phyloP scores from a whole-genome alignment of 2,797 vertebrate species.

The Rhinella marina region DNA sequence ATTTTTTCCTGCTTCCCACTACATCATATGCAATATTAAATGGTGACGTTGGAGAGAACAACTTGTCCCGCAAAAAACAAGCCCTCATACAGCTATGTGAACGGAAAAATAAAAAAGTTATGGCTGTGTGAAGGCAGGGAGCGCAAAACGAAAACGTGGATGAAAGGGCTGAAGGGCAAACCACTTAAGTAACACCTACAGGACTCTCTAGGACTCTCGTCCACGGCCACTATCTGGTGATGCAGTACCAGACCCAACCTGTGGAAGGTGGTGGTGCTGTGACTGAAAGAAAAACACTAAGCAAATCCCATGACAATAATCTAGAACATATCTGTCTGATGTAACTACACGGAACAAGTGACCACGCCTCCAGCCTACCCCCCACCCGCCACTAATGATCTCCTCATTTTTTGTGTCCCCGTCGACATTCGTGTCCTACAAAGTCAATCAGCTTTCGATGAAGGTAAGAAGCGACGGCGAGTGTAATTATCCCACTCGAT shows the following conservation, averaged over 20 bases:
- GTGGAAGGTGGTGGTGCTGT: neutral
- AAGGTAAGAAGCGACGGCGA: neutral
- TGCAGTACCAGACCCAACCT: neutral
- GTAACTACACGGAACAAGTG: neutral
- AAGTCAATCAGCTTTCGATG: neutral
- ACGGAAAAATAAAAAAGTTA: too few species aligned
- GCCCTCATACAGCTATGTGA: too few species aligned
- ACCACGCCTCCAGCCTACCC: neutral
- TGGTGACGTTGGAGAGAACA: too few species aligned
- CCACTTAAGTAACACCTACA: too few species aligned
- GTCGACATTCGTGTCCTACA: neutral
- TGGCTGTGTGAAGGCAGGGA: too few species aligned
- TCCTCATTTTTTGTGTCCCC: neutral
- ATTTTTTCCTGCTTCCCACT: too few species aligned
- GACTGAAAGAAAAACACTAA: neutral
- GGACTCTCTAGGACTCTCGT: too few species aligned
- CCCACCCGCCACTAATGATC: neutral
- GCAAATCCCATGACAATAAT: neutral
- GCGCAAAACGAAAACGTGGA: too few species aligned
- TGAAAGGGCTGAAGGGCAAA: too few species aligned
- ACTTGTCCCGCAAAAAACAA: too few species aligned
- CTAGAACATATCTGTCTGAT: neutral
- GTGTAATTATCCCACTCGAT: slow-evolving; percentile 47
- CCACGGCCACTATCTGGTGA: too few species aligned
- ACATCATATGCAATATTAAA: too few species aligned